Evolutionary conservation across 2,888 invertebrate species (phyloP).

Genomic region (Drosophila nigricruria): DNA sequence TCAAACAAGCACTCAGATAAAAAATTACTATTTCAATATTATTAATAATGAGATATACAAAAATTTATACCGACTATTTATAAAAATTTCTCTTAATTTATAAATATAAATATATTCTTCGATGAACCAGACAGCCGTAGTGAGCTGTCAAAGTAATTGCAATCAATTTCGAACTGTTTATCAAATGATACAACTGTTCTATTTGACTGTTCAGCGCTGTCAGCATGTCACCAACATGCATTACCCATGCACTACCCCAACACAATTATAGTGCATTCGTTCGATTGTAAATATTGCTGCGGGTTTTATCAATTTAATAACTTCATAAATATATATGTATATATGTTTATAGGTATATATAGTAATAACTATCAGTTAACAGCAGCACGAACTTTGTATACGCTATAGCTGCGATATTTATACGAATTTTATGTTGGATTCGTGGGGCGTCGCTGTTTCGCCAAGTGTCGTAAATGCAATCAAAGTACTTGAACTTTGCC

Average conservation of each 20-base stretch:
- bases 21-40: not conserved
- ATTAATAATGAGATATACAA: not conserved
- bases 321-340: conserved; percentile 45
- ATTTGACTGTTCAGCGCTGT: conserved; percentile 33
- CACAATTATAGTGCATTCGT: conserved; percentile 30
- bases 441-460: conserved; percentile 7
- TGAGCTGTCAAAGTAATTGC: too few species aligned
- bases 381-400: conserved; percentile 65
- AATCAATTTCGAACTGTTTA: not conserved
- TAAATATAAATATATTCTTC: too few species aligned
- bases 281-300: conserved; percentile 28
- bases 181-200: conserved; percentile 6
- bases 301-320: conserved; percentile 76
- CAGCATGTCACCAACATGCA: conserved; percentile 28
- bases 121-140: not conserved
- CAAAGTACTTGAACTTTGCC: conserved; percentile 74
- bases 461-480: conserved; percentile 69
- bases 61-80: not conserved
- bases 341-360: conserved; percentile 15
- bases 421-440: not conserved
- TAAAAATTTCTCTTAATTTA: not conserved
- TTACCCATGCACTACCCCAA: conserved; percentile 61
- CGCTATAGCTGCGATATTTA: conserved; percentile 46
- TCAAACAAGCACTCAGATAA: not conserved
- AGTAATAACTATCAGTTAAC: conserved; percentile 17